phyloP scores from a whole-genome alignment of 2,888 invertebrate genomes.

The Coremacera marginata region DNA sequence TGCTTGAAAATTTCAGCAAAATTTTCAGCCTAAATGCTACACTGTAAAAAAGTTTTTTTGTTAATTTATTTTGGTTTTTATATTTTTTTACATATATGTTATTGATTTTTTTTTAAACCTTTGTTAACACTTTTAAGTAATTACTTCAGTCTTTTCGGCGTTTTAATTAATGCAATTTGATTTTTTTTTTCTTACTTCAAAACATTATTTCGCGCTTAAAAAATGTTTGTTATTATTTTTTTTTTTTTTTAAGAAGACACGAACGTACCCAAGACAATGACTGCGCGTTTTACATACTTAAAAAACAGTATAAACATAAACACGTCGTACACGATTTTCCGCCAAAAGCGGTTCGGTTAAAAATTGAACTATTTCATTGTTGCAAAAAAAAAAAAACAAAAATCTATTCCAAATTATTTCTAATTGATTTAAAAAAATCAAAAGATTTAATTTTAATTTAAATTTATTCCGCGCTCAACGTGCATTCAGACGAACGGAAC shows the following conservation, averaged over 20 bases:
- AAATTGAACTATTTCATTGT: neutral
- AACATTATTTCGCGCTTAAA: neutral
- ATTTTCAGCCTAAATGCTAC: neutral
- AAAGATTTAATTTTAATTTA: conserved; percentile 7
- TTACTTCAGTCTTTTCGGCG: conserved; percentile 32
- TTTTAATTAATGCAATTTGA: neutral
- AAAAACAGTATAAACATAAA: no score
- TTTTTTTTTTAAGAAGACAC: neutral
- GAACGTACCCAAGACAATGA: neutral
- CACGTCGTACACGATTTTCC: neutral
- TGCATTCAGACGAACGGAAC: conserved; percentile 70
- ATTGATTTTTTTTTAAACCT: conserved; percentile 7
- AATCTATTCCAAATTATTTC: neutral
- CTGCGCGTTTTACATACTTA: neutral
- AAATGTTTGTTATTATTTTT: neutral
- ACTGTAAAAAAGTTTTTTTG: neutral
- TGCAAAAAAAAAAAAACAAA: neutral
- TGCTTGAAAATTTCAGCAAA: neutral
- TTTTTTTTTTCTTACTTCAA: no score
- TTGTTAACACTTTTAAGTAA: conserved; percentile 19
- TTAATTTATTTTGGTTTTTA: conserved; percentile 9
- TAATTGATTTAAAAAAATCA: neutral
- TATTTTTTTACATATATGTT: conserved; percentile 12
- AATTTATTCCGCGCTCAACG: conserved; percentile 65
- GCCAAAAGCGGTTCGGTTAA: neutral